Evolutionary conservation across 2,888 invertebrate species (phyloP), one percentile per base, ranked within the genome.

Genomic region (Drosophila infuscata): DNA sequence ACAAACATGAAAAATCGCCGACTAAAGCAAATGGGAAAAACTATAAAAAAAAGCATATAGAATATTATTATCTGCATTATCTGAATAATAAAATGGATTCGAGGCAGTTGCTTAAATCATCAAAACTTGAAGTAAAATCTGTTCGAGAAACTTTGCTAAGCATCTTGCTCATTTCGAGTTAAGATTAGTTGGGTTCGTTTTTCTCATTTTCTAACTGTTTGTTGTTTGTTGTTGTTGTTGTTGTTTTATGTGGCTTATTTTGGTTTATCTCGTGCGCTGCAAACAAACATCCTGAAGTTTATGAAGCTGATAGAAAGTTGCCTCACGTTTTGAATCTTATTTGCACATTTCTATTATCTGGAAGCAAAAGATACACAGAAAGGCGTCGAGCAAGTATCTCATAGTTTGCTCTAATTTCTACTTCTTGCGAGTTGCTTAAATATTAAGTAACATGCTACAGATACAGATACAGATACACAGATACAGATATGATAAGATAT

Each of bases 261-360:
- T 54, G 48, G 48, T 46, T 76, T 80, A 75, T 78, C 76, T 79
- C 41, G 32, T 57, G 41, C 51, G 60, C 15, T 56, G 41, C 60
- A 62, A 49, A 25, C 70, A 68, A 72, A 62, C 71, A 73, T 41
- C n/a, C 70, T 43, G 54, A 56, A 29, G 71, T 69, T 70, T 72
- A 76, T 70, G 69, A 62, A 78, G 67, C 69, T 59, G 74, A 73
- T 62, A 59, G 69, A 82, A 88, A 85, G 86, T 82, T 74, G 80
- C 43, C 76, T 79, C 88, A 88, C 88, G 88, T 81, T 75, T 72
- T 70, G 60, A 46, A 70, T 75, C 67, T 80, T 85, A 77, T 85
- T 85, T 89, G 85, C 85, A 87, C 88, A 80, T 80, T 80, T 83
- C 74, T 58, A 87, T 86, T 86, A 86, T 84, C 83, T 84, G 35